phyloP scores from a whole-genome alignment of 1,140 invertebrate species.

The Megathymus violae region DNA sequence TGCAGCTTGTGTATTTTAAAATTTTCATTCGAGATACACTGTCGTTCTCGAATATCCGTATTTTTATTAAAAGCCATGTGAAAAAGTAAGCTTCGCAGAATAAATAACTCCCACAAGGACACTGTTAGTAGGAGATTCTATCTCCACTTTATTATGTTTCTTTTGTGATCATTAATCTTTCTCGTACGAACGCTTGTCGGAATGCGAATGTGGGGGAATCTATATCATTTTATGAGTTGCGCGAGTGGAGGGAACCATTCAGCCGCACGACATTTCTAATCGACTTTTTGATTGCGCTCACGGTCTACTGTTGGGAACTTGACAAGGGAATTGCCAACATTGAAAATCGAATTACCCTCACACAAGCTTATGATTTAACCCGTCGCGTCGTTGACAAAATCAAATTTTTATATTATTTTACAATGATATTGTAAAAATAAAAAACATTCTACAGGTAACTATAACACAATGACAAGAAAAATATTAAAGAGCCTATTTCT shows the following conservation, averaged over 20 bases:
- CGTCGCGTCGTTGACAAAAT: constrained; percentile 10
- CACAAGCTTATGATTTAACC: constrained; percentile 17
- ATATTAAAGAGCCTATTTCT: too few species aligned
- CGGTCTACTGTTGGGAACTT: constrained; percentile 62
- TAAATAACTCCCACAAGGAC: constrained; percentile 82
- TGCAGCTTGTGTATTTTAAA: constrained; percentile 32
- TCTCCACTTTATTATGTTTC: constrained; percentile 83
- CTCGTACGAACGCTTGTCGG: constrained; percentile 83
- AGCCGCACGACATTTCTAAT: constrained; percentile 81
- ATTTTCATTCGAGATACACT: constrained; percentile 14
- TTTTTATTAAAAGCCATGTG: constrained; percentile 72
- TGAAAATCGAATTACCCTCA: constrained; percentile 51
- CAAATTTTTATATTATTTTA: constrained; percentile 7
- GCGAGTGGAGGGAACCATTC: constrained; percentile 77
- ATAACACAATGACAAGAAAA: too few species aligned
- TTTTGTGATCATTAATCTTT: constrained; percentile 84
- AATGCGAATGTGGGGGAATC: constrained; percentile 83
- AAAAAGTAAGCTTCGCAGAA: constrained; percentile 74
- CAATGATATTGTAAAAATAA: too few species aligned
- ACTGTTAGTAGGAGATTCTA: constrained; percentile 82
- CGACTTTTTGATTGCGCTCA: constrained; percentile 81
- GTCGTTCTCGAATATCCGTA: constrained; percentile 48
- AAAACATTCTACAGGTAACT: too few species aligned
- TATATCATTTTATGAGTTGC: constrained; percentile 83
- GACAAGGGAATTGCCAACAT: constrained; percentile 55